phyloP scores from a whole-genome alignment of 2,113 vertebrate genomes.

The Epinephelus fuscoguttatus region DNA sequence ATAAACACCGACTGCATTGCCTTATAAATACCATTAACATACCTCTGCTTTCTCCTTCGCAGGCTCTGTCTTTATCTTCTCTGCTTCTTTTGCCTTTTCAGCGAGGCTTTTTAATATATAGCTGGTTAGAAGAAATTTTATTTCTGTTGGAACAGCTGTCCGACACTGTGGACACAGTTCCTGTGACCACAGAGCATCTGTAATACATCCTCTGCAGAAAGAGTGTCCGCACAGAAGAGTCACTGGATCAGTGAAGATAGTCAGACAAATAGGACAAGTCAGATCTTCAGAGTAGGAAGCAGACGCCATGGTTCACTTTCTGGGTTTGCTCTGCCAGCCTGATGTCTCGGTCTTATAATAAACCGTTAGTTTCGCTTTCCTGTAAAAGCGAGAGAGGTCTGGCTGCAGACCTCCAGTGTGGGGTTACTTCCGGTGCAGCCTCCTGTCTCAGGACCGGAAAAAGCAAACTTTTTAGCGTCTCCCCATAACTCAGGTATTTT shows the following conservation, averaged over 20 bases:
- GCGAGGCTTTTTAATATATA: slow-evolving; percentile 54
- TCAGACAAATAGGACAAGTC: slow-evolving; percentile 72
- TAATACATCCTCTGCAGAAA: slow-evolving; percentile 74
- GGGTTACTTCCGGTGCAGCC: no score
- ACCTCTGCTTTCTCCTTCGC: not conserved
- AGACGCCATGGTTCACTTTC: slow-evolving; percentile 30
- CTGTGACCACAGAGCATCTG: not conserved
- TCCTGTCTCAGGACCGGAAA: no score
- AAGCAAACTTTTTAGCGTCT: no score
- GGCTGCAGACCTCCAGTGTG: no score
- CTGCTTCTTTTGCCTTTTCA: slow-evolving; percentile 30
- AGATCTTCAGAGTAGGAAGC: slow-evolving; percentile 54
- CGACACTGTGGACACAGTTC: slow-evolving; percentile 64
- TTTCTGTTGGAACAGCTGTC: slow-evolving; percentile 17
- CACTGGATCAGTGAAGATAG: slow-evolving; percentile 75
- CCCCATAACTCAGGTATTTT: no score
- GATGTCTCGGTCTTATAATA: not conserved
- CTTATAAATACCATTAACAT: not conserved
- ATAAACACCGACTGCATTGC: no score
- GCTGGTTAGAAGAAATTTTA: slow-evolving; percentile 36
- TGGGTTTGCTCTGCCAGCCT: not conserved
- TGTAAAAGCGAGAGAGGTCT: not conserved
- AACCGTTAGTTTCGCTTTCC: slow-evolving; percentile 9
- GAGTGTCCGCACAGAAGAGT: slow-evolving; percentile 75
- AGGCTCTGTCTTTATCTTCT: not conserved